Base-by-base conservation (phyloP, 2,797 vertebrate genomes). In the Gadopsis marmoratus region DNA sequence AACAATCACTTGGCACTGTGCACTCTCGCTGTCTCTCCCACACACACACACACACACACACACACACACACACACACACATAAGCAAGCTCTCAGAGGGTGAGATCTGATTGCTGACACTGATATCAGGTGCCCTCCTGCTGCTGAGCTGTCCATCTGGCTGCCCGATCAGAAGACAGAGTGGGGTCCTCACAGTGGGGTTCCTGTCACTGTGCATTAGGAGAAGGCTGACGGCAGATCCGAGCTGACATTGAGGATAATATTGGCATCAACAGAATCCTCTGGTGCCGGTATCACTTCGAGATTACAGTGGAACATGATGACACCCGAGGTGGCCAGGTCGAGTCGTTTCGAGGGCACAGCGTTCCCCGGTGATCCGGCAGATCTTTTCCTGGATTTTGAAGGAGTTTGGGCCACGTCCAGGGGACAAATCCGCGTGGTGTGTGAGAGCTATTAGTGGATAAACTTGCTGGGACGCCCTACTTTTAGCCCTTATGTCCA, bases 61-160 rank as follows among this genome's bases (percentile, higher is more conserved):
- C 82, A 70, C 68, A 55, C 77, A 78, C 75, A 54, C 33, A 64
- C 69, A 68, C 55, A 63, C 79, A 74, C 76, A 78, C 86, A 83
- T 11, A 82, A 62, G 83, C 86, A 78, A 82, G 84, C 81, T 89
- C 89, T 88, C 87, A 62, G 82, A 89, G 87, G 87, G 85, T 84
- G 91, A 93, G 91, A 93, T 94, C 92, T 91, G 92, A 93, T 94
- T 88, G 91, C 93, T 90, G 94, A 94, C 93, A 95, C 91, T 66
- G 92, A 93, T 93, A 94, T 90, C 89, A 77, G 86, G 79, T 88
- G 86, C 86, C 86, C 92, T 83, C 85, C 88, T 80, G 88, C 88
- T 85, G 91, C 82, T 85, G 84, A 84, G 91, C 92, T 91, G 93
- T 94, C 94, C 92, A 92, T 94, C 93, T 94, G 93, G 86, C 89